A percentile compares a stretch with the other conserved stretches of the same genome.
These are phyloP conservation scores for Cyanoramphus novaezelandiae DNA, from an alignment of 2,113 vertebrate genomes.

Conservation along the genomic window DNA sequence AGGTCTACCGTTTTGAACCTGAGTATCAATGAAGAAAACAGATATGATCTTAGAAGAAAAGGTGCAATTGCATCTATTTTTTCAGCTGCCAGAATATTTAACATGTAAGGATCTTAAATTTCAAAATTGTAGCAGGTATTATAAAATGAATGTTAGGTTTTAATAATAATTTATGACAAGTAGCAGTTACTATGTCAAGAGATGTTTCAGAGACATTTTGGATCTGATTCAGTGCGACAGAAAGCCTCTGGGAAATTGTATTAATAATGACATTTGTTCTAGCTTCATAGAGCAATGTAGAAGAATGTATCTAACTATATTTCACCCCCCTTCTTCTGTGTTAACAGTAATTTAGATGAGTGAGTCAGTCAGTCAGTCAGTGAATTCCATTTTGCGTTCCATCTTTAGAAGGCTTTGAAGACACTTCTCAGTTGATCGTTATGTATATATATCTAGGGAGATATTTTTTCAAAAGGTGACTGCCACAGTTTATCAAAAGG, in stretches of 20 bases:
- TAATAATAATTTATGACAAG: neutral
- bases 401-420: neutral
- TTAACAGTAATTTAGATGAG: neutral
- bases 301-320: neutral
- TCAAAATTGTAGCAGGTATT: neutral
- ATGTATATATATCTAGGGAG: neutral
- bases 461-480: slow-evolving; percentile 9
- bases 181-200: neutral
- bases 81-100: neutral
- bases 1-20: neutral
- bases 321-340: accelerated
- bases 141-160: neutral
- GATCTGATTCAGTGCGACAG: neutral
- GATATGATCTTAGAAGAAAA: neutral
- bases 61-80: neutral
- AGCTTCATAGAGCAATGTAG: neutral
- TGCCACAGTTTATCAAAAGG: slow-evolving; percentile 6
- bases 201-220: neutral
- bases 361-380: neutral
- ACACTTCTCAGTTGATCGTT: neutral
- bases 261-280: neutral
- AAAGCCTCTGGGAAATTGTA: neutral
- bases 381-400: neutral
- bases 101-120: neutral
- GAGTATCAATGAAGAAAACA: neutral